A percentile compares a stretch with the other conserved stretches of the same genome.
Evolutionary conservation across 1,140 invertebrate genomes (phyloP).

Genomic region (Nephila pilipes): DNA sequence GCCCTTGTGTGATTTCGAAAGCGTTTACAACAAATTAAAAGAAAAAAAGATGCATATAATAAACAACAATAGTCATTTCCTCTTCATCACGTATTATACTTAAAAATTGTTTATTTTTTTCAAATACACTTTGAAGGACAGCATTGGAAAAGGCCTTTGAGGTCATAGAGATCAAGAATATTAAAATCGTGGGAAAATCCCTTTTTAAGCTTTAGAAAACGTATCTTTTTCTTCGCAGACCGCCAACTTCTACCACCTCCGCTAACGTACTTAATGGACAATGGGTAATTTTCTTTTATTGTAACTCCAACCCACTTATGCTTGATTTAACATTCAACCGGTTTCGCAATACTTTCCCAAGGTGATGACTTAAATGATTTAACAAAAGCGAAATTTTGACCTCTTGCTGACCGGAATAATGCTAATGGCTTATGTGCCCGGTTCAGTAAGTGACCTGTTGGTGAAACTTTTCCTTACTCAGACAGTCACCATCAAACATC

Average conservation of each 20-base stretch:
- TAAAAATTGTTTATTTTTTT: not conserved
- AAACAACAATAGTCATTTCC: not conserved
- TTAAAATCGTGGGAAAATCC: constrained; percentile 52
- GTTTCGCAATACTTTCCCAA: constrained; percentile 32
- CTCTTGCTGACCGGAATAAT: constrained; percentile 15
- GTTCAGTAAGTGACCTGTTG: not conserved
- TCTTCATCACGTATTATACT: not conserved
- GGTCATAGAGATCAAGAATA: constrained; percentile 21
- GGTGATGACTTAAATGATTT: constrained; percentile 65
- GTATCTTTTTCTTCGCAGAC: not conserved
- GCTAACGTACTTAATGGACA: not conserved
- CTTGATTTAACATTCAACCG: not conserved
- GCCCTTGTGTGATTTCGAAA: not conserved
- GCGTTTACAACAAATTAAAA: not conserved
- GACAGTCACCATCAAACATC: constrained; percentile 1
- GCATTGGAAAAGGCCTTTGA: not conserved
- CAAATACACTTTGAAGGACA: not conserved
- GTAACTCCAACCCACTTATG: constrained; percentile 18
- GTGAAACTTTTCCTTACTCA: constrained; percentile 11
- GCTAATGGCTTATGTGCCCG: not conserved
- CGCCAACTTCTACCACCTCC: not conserved
- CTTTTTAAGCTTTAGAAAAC: not conserved
- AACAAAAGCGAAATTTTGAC: constrained; percentile 36
- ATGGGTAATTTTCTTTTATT: constrained; percentile 29
- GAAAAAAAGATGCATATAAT: not conserved